Evolutionary conservation across 2,888 invertebrate species (phyloP), one percentile per base, ranked within the genome.

Genomic region (Hipparchia semele): DNA sequence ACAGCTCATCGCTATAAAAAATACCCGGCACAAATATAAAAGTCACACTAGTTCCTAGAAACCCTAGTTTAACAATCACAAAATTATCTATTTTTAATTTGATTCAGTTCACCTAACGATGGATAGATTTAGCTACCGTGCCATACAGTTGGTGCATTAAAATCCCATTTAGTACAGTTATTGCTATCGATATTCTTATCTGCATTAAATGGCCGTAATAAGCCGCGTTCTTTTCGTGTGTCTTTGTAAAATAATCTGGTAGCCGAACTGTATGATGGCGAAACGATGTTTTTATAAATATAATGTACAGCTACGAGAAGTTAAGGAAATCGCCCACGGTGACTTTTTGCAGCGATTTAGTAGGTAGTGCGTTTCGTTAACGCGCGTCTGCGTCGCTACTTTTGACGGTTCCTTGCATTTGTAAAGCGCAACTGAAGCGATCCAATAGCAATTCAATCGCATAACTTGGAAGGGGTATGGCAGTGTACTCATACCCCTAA

Each of bases 1-100:
- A 81, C 78, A 79, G 59, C 68, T 68, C 75, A 76, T 75, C 76
- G 70, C 70, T 59, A 65, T 69, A 73, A 59, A 70, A 76, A 72
- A 67, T 73, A 72, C 39, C 69, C 73, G 69, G 71, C 68, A 56
- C 65, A 72, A 67, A 68, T 68, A 76, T 74, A 72, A 72, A 73
- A 74, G 72, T 76, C 76, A 72, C 76, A 76, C 74, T 71, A 61
- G 46, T 76, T 72, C 72, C 68, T 68, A 68, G 74, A 74, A 65
- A 33, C 23, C 12, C 6, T 39, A 7, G 51, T 10, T 10, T 53
- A 53, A 33, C 46, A 62, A 61, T 2, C n/a, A n/a, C 7, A n/a
- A 33, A 13, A 33, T 4, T 12, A 58, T 56, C 7, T 7, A 59
- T 59, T 8, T 6, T 9, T 56, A n/a, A 56, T 10, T 56, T 56